Evolutionary conservation across 1,140 invertebrate species (phyloP), one percentile per base, ranked within the genome.

Genomic region (Trinorchestia longiramus): DNA sequence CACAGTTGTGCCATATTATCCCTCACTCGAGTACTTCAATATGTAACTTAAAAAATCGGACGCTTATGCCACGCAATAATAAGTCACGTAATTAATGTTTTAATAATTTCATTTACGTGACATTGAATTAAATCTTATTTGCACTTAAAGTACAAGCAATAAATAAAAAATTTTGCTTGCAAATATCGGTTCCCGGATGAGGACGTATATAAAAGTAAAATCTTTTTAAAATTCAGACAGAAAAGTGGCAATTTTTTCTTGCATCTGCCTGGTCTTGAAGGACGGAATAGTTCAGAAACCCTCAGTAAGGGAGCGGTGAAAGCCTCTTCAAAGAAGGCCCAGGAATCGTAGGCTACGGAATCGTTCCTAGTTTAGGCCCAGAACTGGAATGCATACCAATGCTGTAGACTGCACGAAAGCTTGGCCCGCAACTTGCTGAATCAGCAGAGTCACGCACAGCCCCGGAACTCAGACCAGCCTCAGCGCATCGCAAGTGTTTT

Each of bases 331-430:
- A 94, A 94, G 43, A n/a, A 94, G 44, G 43, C 44, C 88, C 88
- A 90, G 88, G 88, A 90, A 90, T 90, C 36, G 88, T 90, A 28
- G 88, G 88, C 44, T 40, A 23, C 43, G 92, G 92, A 94, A 94
- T 94, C 92, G 44, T 94, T 94, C 44, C 92, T 94, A 94, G 92
- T 94, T 94, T 94, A 47, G 92, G 44, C 43, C 92, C 44, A 94
- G 6, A 45, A 47, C 92, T 44, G 92, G 92, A 94, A 94, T 94
- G 92, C 92, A 94, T 94, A 94, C 92, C 92, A 94, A 94, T 94
- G 44, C 43, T 47, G 43, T 19, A 47, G 92, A 6, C 4, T 40
- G 41, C 6, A 28, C 41, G 88, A 41, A 41, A 41, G 88, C 87
- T 87, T 36, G 36, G 41, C 8, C 47, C 87, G 11, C 88, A 42